Evolutionary conservation across 2,888 invertebrate genomes (phyloP).

Genomic region (Caenorhabditis becei): DNA sequence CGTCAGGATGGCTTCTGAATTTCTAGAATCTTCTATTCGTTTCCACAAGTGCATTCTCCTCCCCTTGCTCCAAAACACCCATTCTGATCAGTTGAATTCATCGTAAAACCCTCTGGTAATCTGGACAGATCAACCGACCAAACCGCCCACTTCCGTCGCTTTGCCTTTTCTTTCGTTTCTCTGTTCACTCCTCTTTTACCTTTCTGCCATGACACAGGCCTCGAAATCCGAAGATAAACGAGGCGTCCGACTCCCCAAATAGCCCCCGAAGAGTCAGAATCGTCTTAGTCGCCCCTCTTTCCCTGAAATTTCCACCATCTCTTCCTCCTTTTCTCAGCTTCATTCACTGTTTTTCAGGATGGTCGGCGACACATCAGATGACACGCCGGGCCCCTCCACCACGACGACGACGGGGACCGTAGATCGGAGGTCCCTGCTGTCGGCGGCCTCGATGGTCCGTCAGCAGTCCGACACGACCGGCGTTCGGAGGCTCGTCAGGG

Average conservation of each 20-base stretch:
- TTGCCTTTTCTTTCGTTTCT: neutral
- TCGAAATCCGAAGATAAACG: slow-evolving; percentile 6
- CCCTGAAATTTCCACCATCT: neutral
- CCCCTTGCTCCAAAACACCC: neutral
- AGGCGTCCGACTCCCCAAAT: neutral
- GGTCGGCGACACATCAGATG: slow-evolving; percentile 63
- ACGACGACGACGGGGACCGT: slow-evolving; percentile 28
- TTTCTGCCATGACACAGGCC: neutral
- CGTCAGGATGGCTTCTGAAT: too few species aligned
- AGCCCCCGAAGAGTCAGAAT: slow-evolving; percentile 1
- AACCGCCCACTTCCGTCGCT: neutral
- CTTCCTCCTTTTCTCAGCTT: neutral
- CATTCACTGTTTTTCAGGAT: slow-evolving; percentile 61
- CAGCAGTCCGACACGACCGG: slow-evolving; percentile 75
- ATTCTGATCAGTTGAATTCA: neutral
- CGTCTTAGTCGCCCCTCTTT: slow-evolving; percentile 2
- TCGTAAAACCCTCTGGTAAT: neutral
- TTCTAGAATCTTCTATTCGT: too few species aligned
- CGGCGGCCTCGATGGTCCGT: slow-evolving; percentile 73
- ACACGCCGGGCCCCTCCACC: slow-evolving; percentile 49
- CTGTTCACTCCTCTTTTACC: slow-evolving; percentile 11
- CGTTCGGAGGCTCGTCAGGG: slow-evolving; percentile 64
- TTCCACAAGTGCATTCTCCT: too few species aligned
- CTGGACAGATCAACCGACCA: neutral
- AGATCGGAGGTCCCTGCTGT: slow-evolving; percentile 58